phyloP scores from a whole-genome alignment of 2,888 invertebrate genomes.

The Globia sparganii region DNA sequence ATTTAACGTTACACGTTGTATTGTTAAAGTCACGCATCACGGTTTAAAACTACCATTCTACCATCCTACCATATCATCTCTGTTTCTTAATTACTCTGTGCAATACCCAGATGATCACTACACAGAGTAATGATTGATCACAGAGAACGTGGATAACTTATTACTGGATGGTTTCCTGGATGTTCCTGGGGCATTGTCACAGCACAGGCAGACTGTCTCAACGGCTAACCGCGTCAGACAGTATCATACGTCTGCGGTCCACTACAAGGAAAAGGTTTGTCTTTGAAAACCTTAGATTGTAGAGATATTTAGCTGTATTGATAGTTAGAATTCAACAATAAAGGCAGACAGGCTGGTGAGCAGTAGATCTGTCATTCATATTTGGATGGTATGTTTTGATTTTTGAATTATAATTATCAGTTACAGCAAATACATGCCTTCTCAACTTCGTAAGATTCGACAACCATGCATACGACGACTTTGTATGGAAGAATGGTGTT shows the following conservation, averaged over 20 bases:
- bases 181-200: conserved; percentile 73
- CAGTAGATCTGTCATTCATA: neutral
- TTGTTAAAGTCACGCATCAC: neutral
- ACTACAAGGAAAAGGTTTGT: conserved; percentile 82
- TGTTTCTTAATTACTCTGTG: conserved; percentile 37
- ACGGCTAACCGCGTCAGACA: conserved; percentile 69
- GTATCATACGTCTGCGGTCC: conserved; percentile 83
- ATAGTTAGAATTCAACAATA: conserved; percentile 10
- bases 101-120: conserved; percentile 23
- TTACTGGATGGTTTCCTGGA: conserved; percentile 89
- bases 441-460: neutral
- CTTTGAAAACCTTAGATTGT: conserved; percentile 39
- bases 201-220: conserved; percentile 67
- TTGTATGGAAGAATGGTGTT: conserved; percentile 14
- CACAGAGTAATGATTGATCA: conserved; percentile 59
- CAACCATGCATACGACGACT: neutral
- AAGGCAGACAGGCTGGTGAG: neutral
- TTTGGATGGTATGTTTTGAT: neutral
- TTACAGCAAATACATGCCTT: neutral
- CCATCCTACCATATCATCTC: conserved; percentile 14
- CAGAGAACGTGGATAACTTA: conserved; percentile 87
- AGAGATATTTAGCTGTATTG: conserved; percentile 10
- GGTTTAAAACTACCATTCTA: conserved; percentile 7
- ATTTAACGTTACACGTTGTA: too few species aligned
- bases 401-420: conserved; percentile 11